These are phyloP conservation scores for Hypercompe scribonia DNA, from an alignment of 2,888 invertebrate species.

Conservation along the genomic window DNA sequence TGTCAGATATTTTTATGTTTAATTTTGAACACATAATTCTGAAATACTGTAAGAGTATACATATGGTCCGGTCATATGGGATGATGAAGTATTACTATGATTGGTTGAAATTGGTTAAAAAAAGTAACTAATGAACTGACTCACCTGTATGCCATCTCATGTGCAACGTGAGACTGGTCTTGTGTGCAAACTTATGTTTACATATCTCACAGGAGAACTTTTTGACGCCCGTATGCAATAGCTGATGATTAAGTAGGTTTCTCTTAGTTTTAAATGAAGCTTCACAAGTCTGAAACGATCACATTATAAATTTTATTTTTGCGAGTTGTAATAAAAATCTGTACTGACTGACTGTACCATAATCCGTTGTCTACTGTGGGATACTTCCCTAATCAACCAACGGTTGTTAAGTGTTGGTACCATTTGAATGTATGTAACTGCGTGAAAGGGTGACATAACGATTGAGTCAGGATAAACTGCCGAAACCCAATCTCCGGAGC, in stretches of 20 bases:
- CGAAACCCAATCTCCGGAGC: too few species aligned
- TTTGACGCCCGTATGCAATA: slow-evolving; percentile 90
- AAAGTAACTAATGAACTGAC: neutral
- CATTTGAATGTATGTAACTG: too few species aligned
- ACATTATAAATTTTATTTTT: neutral
- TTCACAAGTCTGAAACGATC: slow-evolving; percentile 73
- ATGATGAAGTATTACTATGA: neutral
- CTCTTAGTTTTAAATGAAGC: slow-evolving; percentile 91
- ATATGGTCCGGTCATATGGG: too few species aligned
- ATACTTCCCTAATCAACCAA: too few species aligned
- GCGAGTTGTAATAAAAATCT: neutral
- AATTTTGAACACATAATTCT: too few species aligned
- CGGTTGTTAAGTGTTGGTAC: too few species aligned
- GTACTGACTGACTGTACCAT: too few species aligned
- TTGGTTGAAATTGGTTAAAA: neutral
- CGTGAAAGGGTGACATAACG: too few species aligned
- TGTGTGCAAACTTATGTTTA: slow-evolving; percentile 91
- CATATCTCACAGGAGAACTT: slow-evolving; percentile 90
- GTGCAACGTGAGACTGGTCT: slow-evolving; percentile 92
- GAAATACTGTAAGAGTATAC: too few species aligned
- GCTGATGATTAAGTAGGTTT: slow-evolving; percentile 90
- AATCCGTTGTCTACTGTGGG: too few species aligned
- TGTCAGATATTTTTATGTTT: too few species aligned
- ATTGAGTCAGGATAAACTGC: too few species aligned
- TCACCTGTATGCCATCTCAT: slow-evolving; percentile 89